Evolutionary conservation across 1,140 invertebrate genomes (phyloP).

Genomic region (Penaeus indicus): DNA sequence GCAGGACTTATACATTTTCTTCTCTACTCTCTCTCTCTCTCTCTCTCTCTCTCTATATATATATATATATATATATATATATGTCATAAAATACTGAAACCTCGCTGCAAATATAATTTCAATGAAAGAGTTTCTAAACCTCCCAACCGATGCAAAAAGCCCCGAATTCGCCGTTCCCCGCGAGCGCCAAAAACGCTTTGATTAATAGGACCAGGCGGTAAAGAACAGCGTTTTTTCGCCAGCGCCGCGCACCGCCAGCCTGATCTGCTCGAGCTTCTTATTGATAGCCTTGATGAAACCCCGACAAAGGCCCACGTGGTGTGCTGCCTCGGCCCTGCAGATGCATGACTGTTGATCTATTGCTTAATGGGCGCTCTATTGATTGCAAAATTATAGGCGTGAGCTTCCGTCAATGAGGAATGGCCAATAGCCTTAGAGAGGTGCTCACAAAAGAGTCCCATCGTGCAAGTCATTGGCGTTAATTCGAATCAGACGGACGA

Average conservation of each 20-base stretch:
- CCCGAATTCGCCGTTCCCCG: slow-evolving; percentile 26
- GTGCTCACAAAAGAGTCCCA: slow-evolving; percentile 29
- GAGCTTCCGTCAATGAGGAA: slow-evolving; percentile 18
- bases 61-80: too few relatives aligned
- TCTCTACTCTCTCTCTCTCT: too few relatives aligned
- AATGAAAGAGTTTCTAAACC: slow-evolving; percentile 23
- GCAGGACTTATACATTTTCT: neutral
- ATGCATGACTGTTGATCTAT: slow-evolving; percentile 33
- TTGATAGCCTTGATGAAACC: slow-evolving; percentile 9
- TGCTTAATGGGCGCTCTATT: slow-evolving; percentile 41
- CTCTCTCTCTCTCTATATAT: neutral
- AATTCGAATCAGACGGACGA: slow-evolving; percentile 47
- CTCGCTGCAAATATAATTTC: slow-evolving; percentile 8
- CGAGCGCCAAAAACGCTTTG: slow-evolving; percentile 9
- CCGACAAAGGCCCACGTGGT: slow-evolving; percentile 50
- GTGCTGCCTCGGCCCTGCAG: slow-evolving; percentile 4
- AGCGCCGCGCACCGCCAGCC: too few relatives aligned
- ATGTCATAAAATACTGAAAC: too few relatives aligned
- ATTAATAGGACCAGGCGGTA: slow-evolving; percentile 30
- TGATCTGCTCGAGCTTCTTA: neutral
- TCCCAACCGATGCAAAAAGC: neutral
- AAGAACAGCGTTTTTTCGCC: neutral
- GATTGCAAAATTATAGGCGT: slow-evolving; percentile 51
- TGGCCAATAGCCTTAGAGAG: slow-evolving; percentile 22
- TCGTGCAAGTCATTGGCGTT: slow-evolving; percentile 57